A percentile compares a stretch with the other conserved stretches of the same genome.
Conservation (phyloP, 2,797 vertebrate species). For the Eospalax fontanierii region DNA sequence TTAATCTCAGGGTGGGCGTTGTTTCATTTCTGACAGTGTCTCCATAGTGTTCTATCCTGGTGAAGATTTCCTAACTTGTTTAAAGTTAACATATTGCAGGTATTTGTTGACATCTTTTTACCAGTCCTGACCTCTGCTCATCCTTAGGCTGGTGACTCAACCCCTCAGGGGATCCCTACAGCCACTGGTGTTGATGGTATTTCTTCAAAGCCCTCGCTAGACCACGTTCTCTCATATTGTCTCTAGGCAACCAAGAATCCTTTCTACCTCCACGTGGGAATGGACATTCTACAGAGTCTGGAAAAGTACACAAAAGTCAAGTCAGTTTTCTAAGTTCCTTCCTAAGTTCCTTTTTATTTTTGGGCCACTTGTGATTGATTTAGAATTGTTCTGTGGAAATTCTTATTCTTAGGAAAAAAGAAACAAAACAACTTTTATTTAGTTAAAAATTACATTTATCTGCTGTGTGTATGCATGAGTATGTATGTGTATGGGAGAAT, state of each 20-base stretch:
- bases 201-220: not conserved
- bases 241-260: conserved; percentile 98
- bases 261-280: conserved; percentile 99
- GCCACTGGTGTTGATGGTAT: not conserved
- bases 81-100: not conserved
- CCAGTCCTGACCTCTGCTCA: not conserved
- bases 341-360: conserved; percentile 13
- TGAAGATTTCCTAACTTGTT: not conserved
- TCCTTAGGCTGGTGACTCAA: not conserved
- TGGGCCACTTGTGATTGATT: not conserved
- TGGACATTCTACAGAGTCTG: conserved; percentile 99
- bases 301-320: conserved; percentile 98
- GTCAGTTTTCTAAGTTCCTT: conserved; percentile 88
- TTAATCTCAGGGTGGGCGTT: not conserved
- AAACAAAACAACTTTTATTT: too few species aligned
- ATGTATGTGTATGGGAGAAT: not conserved
- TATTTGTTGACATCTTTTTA: not conserved
- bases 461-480: not conserved
- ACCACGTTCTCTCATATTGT: conserved; percentile 41
- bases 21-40: not conserved
- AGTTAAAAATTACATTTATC: not conserved
- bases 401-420: not conserved
- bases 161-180: not conserved
- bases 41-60: not conserved
- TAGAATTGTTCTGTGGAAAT: not conserved